Percentiles rank a stretch among this genome's conserved stretches.
Conservation (phyloP, 2,797 vertebrate species). For the Tachyglossus aculeatus region DNA sequence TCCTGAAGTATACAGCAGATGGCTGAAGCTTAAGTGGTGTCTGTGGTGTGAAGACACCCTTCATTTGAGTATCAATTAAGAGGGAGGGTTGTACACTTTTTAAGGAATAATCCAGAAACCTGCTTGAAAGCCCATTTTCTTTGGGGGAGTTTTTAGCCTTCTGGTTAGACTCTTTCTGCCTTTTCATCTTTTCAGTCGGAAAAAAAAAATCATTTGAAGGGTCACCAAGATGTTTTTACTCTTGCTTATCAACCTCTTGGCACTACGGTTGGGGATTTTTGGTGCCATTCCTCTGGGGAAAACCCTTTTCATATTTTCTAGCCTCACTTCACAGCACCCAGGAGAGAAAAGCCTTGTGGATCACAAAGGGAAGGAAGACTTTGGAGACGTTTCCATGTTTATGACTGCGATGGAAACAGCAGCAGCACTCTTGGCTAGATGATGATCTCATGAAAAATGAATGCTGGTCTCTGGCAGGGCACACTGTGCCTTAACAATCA, state of each 20-base stretch:
- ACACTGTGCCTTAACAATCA: neutral
- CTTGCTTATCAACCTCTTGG: slow-evolving; percentile 37
- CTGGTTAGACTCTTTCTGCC: neutral
- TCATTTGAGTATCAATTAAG: neutral
- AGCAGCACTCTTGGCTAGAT: neutral
- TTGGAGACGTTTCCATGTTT: neutral
- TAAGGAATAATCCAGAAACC: neutral
- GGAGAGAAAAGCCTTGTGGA: neutral
- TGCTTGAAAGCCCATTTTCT: slow-evolving; percentile 34
- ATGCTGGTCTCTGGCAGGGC: accelerated
- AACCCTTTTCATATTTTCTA: neutral
- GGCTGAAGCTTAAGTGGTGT: neutral
- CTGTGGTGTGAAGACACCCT: too few relatives aligned
- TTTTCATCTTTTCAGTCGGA: slow-evolving; percentile 10
- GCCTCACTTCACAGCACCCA: neutral
- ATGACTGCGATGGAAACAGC: neutral
- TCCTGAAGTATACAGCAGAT: neutral
- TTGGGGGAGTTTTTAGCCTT: slow-evolving; percentile 5
- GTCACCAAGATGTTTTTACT: slow-evolving; percentile 41
- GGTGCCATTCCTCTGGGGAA: slow-evolving; percentile 1
- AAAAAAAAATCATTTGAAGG: slow-evolving; percentile 38
- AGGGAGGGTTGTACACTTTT: neutral
- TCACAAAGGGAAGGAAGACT: neutral
- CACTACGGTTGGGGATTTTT: slow-evolving; percentile 43
- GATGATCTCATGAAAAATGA: neutral